Conservation (phyloP, 2,888 invertebrate genomes). For the Eurois occulta region DNA sequence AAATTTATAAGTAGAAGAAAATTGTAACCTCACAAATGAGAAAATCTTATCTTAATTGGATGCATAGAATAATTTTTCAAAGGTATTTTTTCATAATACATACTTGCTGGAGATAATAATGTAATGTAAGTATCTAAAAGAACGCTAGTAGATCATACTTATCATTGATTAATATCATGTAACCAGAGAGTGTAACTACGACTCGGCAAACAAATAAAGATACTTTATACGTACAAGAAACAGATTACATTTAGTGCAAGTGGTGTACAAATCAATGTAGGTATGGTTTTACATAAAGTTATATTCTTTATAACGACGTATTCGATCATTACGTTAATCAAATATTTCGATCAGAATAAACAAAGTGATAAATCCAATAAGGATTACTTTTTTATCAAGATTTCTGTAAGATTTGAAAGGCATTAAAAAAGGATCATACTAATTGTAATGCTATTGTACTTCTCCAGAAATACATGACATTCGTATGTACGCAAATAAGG, state of each 20-base stretch:
- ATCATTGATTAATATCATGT: background rate
- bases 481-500: no score
- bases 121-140: background rate
- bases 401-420: background rate
- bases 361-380: background rate
- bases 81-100: background rate
- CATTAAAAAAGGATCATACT: background rate
- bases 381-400: background rate
- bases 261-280: conserved; percentile 12
- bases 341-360: conserved; percentile 7
- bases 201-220: background rate
- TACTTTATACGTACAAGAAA: conserved; percentile 2
- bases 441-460: background rate
- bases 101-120: background rate
- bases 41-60: background rate
- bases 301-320: conserved; percentile 1
- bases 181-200: conserved; percentile 1
- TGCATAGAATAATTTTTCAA: background rate
- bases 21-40: conserved; percentile 26
- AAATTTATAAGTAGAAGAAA: conserved; percentile 32
- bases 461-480: background rate
- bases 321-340: conserved; percentile 8
- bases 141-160: background rate
- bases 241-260: conserved; percentile 1
- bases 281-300: background rate